A percentile compares a stretch with the other conserved stretches of the same genome.
These are phyloP conservation scores for Drosophila mojavensis DNA, from an alignment of 1,140 invertebrate genomes.

Conservation along the genomic window DNA sequence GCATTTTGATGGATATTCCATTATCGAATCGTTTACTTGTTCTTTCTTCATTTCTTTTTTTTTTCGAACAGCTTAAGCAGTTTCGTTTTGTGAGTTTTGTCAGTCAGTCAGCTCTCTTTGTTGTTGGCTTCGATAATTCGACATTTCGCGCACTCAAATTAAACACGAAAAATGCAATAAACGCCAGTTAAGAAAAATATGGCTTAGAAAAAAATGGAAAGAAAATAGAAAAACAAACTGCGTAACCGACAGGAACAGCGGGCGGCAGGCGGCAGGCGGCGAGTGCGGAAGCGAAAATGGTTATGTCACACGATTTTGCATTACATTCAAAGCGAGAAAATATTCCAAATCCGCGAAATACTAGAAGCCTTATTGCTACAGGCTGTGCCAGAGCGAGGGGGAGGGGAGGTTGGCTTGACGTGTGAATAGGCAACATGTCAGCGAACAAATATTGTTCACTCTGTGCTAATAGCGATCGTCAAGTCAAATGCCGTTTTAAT, in stretches of 20 bases:
- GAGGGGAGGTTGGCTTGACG: conserved; percentile 12
- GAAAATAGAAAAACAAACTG: neutral
- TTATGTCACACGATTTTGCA: conserved; percentile 69
- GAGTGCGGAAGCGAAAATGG: neutral
- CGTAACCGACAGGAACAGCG: neutral
- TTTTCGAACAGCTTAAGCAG: conserved; percentile 13
- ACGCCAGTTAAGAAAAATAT: conserved; percentile 50
- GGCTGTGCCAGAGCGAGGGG: no score
- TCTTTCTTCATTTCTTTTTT: neutral
- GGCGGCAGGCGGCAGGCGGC: neutral
- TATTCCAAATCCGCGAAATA: conserved; percentile 63
- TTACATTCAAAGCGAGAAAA: conserved; percentile 54
- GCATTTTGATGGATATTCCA: conserved; percentile 37
- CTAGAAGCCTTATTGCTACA: conserved; percentile 12
- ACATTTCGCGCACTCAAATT: conserved; percentile 37
- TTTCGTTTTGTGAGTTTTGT: conserved; percentile 1
- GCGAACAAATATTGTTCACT: conserved; percentile 4
- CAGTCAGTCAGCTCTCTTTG: no score
- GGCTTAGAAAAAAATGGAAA: conserved; percentile 5
- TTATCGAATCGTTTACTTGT: neutral
- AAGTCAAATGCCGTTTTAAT: neutral
- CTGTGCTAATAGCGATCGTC: conserved; percentile 1
- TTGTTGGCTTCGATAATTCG: conserved; percentile 22
- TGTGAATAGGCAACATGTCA: conserved; percentile 35
- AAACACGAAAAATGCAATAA: conserved; percentile 75